Percentiles rank a stretch among this genome's conserved stretches.
These are phyloP conservation scores for Cyclura pinguis DNA, from an alignment of 2,797 vertebrate species.

Conservation along the genomic window DNA sequence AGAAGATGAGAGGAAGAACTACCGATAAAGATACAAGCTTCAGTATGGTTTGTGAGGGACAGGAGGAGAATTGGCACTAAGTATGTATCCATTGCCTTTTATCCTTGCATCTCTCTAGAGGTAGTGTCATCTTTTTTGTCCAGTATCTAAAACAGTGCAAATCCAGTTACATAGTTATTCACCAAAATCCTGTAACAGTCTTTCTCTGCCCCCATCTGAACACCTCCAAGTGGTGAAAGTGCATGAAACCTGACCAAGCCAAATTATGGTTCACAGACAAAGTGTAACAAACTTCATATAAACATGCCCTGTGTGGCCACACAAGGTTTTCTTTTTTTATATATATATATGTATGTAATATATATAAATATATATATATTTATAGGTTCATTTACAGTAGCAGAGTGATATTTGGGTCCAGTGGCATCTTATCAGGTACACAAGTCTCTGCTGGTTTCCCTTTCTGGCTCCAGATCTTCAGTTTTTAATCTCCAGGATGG, in stretches of 20 bases:
- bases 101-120: slow-evolving; percentile 79
- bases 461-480: slow-evolving; percentile 75
- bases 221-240: slow-evolving; percentile 69
- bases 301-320: slow-evolving; percentile 61
- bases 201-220: slow-evolving; percentile 6
- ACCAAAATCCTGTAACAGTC: slow-evolving; percentile 71
- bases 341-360: slow-evolving; percentile 70
- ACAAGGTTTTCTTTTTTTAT: slow-evolving; percentile 42
- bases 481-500: slow-evolving; percentile 97
- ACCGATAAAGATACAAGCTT: slow-evolving; percentile 63
- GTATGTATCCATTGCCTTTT: slow-evolving; percentile 65
- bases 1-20: slow-evolving; percentile 47
- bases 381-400: slow-evolving; percentile 77
- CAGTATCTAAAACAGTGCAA: slow-evolving; percentile 73
- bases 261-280: slow-evolving; percentile 64
- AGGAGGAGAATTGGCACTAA: slow-evolving; percentile 48
- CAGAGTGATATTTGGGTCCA: slow-evolving; percentile 73
- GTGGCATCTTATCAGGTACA: slow-evolving; percentile 67
- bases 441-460: slow-evolving; percentile 62
- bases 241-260: slow-evolving; percentile 57
- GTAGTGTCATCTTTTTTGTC: slow-evolving; percentile 79
- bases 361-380: slow-evolving; percentile 71
- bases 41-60: slow-evolving; percentile 41
- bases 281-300: slow-evolving; percentile 70
- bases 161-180: slow-evolving; percentile 76